Conservation (phyloP, 2,113 vertebrate genomes). For the Barbus barbus region DNA sequence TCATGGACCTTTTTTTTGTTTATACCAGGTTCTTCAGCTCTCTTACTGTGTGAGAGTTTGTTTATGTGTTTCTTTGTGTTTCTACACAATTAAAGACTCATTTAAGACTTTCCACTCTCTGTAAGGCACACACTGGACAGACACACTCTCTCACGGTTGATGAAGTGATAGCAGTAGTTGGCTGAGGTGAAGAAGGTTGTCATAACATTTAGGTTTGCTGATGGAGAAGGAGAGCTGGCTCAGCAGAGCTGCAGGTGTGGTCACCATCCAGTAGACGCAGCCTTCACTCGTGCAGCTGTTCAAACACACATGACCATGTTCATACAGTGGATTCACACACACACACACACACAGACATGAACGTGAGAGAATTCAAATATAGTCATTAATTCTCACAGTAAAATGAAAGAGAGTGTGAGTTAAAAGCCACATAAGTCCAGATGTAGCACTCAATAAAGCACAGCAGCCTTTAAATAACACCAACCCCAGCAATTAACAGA, state of each 20-base stretch:
- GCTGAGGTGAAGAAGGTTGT: constrained; percentile 48
- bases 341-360: neutral
- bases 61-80: constrained; percentile 19
- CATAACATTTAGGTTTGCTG: constrained; percentile 63
- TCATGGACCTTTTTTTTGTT: neutral
- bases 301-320: constrained; percentile 63
- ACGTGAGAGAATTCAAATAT: constrained; percentile 24
- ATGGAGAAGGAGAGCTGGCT: constrained; percentile 59
- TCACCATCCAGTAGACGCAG: constrained; percentile 54
- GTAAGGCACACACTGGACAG: neutral
- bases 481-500: constrained; percentile 64
- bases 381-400: constrained; percentile 33
- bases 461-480: constrained; percentile 60
- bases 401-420: constrained; percentile 28
- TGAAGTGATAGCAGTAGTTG: constrained; percentile 55
- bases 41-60: neutral
- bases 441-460: constrained; percentile 68
- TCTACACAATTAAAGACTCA: constrained; percentile 6
- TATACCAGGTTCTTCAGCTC: neutral
- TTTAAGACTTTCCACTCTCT: constrained; percentile 13
- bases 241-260: constrained; percentile 75
- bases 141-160: constrained; percentile 7
- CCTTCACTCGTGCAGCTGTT: constrained; percentile 68
- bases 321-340: constrained; percentile 27
- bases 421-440: constrained; percentile 60